Evolutionary conservation across 2,888 invertebrate species (phyloP).

Genomic region (Drosophila algonquin): DNA sequence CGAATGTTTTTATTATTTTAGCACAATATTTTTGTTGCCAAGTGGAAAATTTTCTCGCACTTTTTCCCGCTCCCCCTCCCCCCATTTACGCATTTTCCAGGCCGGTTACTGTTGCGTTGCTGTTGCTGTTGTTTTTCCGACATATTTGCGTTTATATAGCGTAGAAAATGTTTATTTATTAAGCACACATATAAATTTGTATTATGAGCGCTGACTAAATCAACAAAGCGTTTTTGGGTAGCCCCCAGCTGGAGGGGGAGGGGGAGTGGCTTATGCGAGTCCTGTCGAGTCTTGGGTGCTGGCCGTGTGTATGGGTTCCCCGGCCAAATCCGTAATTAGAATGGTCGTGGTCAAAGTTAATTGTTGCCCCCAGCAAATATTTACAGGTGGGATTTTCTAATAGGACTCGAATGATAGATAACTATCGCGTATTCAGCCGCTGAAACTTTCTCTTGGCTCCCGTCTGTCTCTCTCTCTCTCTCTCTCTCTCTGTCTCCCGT

Average conservation of each 20-base stretch:
- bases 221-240: slow-evolving; percentile 56
- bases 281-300: neutral
- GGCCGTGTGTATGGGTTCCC: slow-evolving; percentile 3
- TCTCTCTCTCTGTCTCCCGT: neutral
- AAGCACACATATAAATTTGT: slow-evolving; percentile 66
- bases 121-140: slow-evolving; percentile 46
- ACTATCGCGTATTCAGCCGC: slow-evolving; percentile 15
- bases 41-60: slow-evolving; percentile 46
- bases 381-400: slow-evolving; percentile 49
- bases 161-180: slow-evolving; percentile 69
- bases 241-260: slow-evolving; percentile 20
- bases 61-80: neutral
- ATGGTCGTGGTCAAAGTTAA: slow-evolving; percentile 53
- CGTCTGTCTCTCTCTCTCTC: neutral
- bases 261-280: neutral
- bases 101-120: slow-evolving; percentile 22
- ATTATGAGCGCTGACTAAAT: slow-evolving; percentile 68
- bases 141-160: slow-evolving; percentile 62
- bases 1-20: slow-evolving; percentile 51
- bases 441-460: slow-evolving; percentile 5
- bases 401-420: slow-evolving; percentile 43
- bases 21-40: slow-evolving; percentile 65
- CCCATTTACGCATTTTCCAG: slow-evolving; percentile 24
- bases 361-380: slow-evolving; percentile 52
- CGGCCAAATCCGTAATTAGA: slow-evolving; percentile 50